Evolutionary conservation across 2,113 vertebrate genomes (phyloP).

Genomic region (Gopherus evgoodei): DNA sequence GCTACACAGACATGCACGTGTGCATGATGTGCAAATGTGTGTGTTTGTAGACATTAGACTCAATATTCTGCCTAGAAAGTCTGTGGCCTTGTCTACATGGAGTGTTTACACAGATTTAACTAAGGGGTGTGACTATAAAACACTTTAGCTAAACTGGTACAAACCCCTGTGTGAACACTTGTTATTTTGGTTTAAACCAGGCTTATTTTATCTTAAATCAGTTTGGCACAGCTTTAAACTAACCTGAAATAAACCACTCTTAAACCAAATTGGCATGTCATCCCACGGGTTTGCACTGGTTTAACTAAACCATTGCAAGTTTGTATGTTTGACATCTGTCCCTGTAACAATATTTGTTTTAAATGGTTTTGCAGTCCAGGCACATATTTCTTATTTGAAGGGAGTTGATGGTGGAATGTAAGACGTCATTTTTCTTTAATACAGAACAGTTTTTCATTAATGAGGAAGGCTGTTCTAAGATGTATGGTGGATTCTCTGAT

Average conservation of each 20-base stretch:
- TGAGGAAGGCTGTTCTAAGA: not conserved
- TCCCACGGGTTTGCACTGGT: not conserved
- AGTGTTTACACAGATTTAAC: not conserved
- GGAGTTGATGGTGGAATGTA: not conserved
- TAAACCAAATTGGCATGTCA: not conserved
- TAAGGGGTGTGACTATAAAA: fast-evolving
- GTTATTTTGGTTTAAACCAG: not conserved
- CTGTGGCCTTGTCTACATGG: not conserved
- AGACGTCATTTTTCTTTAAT: not conserved
- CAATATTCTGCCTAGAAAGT: not conserved
- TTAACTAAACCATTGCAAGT: not conserved
- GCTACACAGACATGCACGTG: not conserved
- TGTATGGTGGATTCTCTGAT: not conserved
- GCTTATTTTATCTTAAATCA: not conserved
- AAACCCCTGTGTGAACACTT: not conserved
- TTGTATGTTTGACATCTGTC: not conserved
- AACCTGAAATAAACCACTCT: not conserved
- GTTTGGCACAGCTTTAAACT: not conserved
- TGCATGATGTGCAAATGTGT: not conserved
- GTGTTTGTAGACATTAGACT: not conserved
- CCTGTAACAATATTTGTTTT: not conserved
- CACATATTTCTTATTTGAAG: not conserved
- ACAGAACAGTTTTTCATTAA: not conserved
- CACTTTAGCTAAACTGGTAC: not conserved
- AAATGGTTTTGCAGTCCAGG: not conserved